Percentiles rank a stretch among this genome's conserved stretches.
Evolutionary conservation across 2,113 vertebrate genomes (phyloP).

Genomic region (Oxyura jamaicensis): DNA sequence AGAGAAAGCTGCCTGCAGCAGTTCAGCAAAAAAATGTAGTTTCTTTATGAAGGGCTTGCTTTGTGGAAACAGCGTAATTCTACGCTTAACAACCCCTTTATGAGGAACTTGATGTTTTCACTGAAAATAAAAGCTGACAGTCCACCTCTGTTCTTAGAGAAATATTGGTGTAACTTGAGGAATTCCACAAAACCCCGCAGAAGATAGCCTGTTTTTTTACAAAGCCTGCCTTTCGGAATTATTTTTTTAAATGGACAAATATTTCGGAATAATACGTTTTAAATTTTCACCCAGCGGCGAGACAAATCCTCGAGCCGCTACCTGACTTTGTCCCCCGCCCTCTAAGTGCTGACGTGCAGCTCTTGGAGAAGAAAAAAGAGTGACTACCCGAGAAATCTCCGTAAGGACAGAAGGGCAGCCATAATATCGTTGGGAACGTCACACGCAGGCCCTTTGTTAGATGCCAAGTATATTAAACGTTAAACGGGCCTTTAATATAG

Average conservation of each 20-base stretch:
- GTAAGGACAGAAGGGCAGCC: not conserved
- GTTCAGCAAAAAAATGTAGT: not conserved
- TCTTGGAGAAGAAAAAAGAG: not conserved
- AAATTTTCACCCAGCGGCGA: not conserved
- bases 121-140: conserved; percentile 68
- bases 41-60: conserved; percentile 45
- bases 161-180: conserved; percentile 61
- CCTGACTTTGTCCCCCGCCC: fast-evolving
- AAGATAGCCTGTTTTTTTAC: conserved; percentile 1
- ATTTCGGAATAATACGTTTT: not conserved
- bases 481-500: conserved; percentile 18
- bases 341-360: not conserved
- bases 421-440: not conserved
- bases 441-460: not conserved
- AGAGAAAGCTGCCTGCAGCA: conserved; percentile 24
- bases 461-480: not conserved
- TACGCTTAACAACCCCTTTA: conserved; percentile 24
- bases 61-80: conserved; percentile 4
- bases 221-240: not conserved
- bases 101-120: conserved; percentile 59
- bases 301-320: not conserved
- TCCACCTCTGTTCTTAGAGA: conserved; percentile 50
- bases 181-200: conserved; percentile 22
- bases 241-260: not conserved
- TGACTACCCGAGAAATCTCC: not conserved